Conservation (phyloP, 2,888 invertebrate species). For the Rhogogaster chlorosoma region DNA sequence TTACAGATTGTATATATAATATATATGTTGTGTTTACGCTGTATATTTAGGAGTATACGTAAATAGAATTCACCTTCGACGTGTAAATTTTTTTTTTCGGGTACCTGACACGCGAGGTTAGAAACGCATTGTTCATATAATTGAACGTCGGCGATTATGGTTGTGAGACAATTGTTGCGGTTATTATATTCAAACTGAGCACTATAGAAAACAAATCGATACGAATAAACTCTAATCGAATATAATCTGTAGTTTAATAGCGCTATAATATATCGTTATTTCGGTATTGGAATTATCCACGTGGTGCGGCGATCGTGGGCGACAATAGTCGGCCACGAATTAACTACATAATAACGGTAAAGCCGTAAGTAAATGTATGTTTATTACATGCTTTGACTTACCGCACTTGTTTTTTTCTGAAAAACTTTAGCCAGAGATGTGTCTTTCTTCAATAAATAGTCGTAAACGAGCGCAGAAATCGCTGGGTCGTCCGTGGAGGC, state of each 20-base stretch:
- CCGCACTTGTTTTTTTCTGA: slow-evolving; percentile 87
- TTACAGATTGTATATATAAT: not conserved
- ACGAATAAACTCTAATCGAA: not conserved
- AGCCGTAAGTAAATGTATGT: not conserved
- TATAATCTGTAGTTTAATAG: not conserved
- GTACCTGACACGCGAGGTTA: slow-evolving; percentile 22
- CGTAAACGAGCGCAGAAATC: slow-evolving; percentile 82
- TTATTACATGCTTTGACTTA: slow-evolving; percentile 78
- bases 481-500: slow-evolving; percentile 77
- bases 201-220: slow-evolving; percentile 12
- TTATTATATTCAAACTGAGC: not conserved
- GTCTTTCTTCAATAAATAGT: slow-evolving; percentile 83
- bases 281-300: slow-evolving; percentile 55
- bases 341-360: not conserved
- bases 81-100: not conserved
- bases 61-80: slow-evolving; percentile 36
- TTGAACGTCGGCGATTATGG: not conserved
- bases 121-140: not conserved
- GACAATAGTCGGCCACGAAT: not conserved
- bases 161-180: not conserved
- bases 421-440: slow-evolving; percentile 85
- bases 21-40: not conserved
- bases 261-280: not conserved
- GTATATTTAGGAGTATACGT: not conserved
- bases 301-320: slow-evolving; percentile 57